Evolutionary conservation across 2,113 vertebrate species (phyloP).

Genomic region (Sapayoa aenigma): DNA sequence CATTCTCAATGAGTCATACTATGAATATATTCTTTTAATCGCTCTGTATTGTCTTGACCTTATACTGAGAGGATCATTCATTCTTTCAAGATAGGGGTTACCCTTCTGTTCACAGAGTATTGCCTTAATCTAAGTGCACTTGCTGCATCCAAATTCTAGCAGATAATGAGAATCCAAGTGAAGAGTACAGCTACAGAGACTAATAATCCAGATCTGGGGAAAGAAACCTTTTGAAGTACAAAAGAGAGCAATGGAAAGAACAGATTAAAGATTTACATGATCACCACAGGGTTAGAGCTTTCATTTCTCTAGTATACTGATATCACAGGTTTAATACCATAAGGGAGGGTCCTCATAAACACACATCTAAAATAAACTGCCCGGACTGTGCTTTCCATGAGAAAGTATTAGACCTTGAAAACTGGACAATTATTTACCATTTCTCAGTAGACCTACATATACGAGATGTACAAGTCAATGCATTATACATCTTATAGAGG

Average conservation of each 20-base stretch:
- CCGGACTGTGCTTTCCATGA: not conserved
- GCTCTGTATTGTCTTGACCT: not conserved
- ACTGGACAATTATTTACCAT: not conserved
- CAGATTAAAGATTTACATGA: not conserved
- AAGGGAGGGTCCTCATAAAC: not conserved
- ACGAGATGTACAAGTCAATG: not conserved
- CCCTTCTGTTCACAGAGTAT: not conserved
- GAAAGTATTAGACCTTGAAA: not conserved
- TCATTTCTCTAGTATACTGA: not conserved
- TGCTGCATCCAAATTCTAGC: not conserved
- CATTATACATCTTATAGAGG: fast-evolving
- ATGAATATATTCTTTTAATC: not conserved
- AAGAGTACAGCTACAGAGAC: not conserved
- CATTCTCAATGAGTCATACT: not conserved
- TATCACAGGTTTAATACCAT: not conserved
- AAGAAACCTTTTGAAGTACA: not conserved
- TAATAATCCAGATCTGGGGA: not conserved
- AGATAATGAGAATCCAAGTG: not conserved
- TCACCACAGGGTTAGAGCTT: not conserved
- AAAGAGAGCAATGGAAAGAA: not conserved
- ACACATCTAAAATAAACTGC: not conserved
- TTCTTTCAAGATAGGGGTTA: not conserved
- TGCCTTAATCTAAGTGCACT: not conserved
- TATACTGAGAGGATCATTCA: not conserved
- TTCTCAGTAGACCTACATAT: not conserved